Conservation (phyloP, 2,797 vertebrate species). For the Myoxocephalus aenaeus region DNA sequence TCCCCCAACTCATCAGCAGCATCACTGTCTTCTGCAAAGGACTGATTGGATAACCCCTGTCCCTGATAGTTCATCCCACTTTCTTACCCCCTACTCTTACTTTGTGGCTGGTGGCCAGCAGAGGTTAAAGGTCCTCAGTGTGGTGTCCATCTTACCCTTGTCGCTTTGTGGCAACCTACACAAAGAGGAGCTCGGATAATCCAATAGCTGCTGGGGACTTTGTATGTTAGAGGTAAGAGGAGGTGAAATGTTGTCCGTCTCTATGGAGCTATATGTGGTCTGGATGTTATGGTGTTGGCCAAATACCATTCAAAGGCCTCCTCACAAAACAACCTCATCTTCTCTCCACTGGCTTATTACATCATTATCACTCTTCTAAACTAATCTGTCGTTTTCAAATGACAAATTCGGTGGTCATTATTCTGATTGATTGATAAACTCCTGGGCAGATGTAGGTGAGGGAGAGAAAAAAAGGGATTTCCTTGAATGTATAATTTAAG, state of each 20-base stretch:
- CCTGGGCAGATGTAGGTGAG: background rate
- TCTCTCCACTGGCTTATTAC: background rate
- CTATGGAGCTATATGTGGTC: slow-evolving; percentile 46
- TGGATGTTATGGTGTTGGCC: slow-evolving; percentile 8
- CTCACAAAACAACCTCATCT: background rate
- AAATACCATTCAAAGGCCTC: background rate
- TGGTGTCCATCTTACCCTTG: slow-evolving; percentile 50
- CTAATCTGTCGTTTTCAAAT: background rate
- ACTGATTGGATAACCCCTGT: slow-evolving; percentile 65
- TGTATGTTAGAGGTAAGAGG: slow-evolving; percentile 17
- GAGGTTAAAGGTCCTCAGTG: slow-evolving; percentile 60
- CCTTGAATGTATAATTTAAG: background rate
- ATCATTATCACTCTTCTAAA: background rate
- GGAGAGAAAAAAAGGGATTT: background rate
- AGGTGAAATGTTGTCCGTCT: slow-evolving; percentile 63
- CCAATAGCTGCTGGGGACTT: slow-evolving; percentile 31
- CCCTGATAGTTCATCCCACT: slow-evolving; percentile 46
- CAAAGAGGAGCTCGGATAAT: slow-evolving; percentile 57
- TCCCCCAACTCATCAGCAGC: slow-evolving; percentile 44
- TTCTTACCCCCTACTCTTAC: slow-evolving; percentile 20
- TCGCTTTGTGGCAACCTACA: slow-evolving; percentile 38
- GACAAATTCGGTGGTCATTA: background rate
- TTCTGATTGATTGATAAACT: slow-evolving; percentile 1
- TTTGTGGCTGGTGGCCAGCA: slow-evolving; percentile 44
- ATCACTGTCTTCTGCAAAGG: slow-evolving; percentile 44